Evolutionary conservation across 2,888 invertebrate genomes (phyloP).

Genomic region (Nomada ruficornis): DNA sequence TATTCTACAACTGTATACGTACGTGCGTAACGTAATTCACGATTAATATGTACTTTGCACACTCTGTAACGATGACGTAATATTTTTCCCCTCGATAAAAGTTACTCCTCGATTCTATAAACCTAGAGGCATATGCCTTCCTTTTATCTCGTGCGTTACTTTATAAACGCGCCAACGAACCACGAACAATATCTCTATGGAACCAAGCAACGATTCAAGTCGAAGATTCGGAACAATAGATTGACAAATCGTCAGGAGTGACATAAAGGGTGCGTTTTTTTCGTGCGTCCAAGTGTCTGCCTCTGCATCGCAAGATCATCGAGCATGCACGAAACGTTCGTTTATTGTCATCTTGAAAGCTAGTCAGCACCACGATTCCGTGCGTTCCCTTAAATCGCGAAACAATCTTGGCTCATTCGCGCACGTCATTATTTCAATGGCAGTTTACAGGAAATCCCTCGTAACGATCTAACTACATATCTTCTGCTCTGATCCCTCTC

Average conservation of each 20-base stretch:
- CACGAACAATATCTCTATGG: not conserved
- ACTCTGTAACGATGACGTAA: not conserved
- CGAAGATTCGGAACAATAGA: not conserved
- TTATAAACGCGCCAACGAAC: no score
- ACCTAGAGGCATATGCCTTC: not conserved
- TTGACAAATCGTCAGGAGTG: not conserved
- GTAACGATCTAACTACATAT: slow-evolving; percentile 45
- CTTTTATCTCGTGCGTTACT: not conserved
- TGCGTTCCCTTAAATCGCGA: slow-evolving; percentile 7
- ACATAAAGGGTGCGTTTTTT: slow-evolving; percentile 24
- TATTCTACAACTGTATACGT: slow-evolving; percentile 45
- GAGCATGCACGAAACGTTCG: slow-evolving; percentile 75
- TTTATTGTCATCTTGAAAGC: slow-evolving; percentile 83
- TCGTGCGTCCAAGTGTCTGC: slow-evolving; percentile 32
- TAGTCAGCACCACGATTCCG: slow-evolving; percentile 74
- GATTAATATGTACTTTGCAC: slow-evolving; percentile 34
- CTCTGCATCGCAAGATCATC: slow-evolving; percentile 30
- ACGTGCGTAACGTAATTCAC: slow-evolving; percentile 5
- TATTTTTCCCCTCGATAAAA: not conserved
- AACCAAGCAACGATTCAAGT: slow-evolving; percentile 6
- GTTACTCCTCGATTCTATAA: slow-evolving; percentile 1
- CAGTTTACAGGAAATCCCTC: slow-evolving; percentile 73
- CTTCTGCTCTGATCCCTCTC: not conserved
- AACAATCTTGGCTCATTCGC: slow-evolving; percentile 9
- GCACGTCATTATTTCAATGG: slow-evolving; percentile 6